Evolutionary conservation across 2,888 invertebrate genomes (phyloP).

Genomic region (Mylabris sibirica): DNA sequence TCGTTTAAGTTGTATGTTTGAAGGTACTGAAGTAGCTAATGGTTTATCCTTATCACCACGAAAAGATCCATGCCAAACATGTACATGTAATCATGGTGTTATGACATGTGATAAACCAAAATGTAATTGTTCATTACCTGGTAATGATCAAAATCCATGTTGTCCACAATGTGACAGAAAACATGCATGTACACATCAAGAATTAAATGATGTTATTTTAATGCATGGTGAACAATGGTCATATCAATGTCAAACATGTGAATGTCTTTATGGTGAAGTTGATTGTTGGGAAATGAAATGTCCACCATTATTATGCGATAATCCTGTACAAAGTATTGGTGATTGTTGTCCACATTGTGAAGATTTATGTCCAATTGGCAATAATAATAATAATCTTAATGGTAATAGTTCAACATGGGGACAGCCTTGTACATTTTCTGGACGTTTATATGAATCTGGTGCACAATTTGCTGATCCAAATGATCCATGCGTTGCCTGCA

Average conservation of each 20-base stretch:
- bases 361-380: slow-evolving; percentile 61
- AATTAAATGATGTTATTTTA: slow-evolving; percentile 76
- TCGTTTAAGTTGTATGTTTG: slow-evolving; percentile 78
- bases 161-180: slow-evolving; percentile 83
- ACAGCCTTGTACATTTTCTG: slow-evolving; percentile 69
- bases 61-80: slow-evolving; percentile 62
- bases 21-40: slow-evolving; percentile 69
- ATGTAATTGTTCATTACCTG: slow-evolving; percentile 72
- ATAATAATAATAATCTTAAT: slow-evolving; percentile 43
- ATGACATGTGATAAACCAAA: slow-evolving; percentile 72
- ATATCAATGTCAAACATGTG: slow-evolving; percentile 91
- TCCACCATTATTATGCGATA: slow-evolving; percentile 72
- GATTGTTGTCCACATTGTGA: slow-evolving; percentile 78
- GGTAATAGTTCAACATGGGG: slow-evolving; percentile 57
- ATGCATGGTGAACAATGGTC: slow-evolving; percentile 88
- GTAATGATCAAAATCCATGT: slow-evolving; percentile 68
- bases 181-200: slow-evolving; percentile 76
- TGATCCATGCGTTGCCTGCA: slow-evolving; percentile 75
- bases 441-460: slow-evolving; percentile 68
- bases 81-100: slow-evolving; percentile 68
- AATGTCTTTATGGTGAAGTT: slow-evolving; percentile 87
- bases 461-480: slow-evolving; percentile 68
- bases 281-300: slow-evolving; percentile 91
- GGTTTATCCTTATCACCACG: slow-evolving; percentile 64
- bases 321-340: slow-evolving; percentile 69